A percentile compares a stretch with the other conserved stretches of the same genome.
These are phyloP conservation scores for Eurystomus glaucurus DNA, from an alignment of 2,797 vertebrate species.

Conservation along the genomic window DNA sequence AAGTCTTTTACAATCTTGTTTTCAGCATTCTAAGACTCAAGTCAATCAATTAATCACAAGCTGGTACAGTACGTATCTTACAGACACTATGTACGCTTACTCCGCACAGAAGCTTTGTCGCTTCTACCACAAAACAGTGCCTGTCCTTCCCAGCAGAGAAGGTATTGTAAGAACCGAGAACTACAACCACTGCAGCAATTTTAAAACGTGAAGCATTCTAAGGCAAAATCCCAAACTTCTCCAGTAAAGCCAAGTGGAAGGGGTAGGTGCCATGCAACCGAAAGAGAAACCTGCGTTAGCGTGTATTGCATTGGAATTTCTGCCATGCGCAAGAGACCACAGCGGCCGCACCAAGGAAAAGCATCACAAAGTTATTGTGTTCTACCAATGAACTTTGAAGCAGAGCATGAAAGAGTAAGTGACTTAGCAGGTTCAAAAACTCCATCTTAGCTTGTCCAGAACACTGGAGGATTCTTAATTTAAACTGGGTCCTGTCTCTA, in stretches of 20 bases:
- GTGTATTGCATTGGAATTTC: neutral
- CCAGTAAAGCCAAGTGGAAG: neutral
- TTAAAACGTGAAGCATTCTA: neutral
- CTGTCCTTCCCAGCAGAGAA: neutral
- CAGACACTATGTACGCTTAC: rapidly evolving
- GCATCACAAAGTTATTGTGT: slow-evolving; percentile 26
- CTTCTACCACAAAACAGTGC: neutral
- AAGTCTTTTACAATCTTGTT: neutral
- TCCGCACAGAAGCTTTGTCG: neutral
- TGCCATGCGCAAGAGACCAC: neutral
- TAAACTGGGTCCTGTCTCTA: neutral
- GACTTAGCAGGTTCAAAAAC: slow-evolving; percentile 28
- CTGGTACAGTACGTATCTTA: neutral
- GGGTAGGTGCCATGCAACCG: slow-evolving; percentile 16
- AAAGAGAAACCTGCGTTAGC: neutral
- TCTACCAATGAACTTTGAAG: slow-evolving; percentile 43
- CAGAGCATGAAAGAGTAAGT: neutral
- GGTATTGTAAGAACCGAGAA: neutral
- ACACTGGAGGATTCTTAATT: neutral
- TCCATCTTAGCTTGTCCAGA: slow-evolving; percentile 45
- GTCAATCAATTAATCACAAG: neutral
- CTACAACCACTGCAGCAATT: neutral
- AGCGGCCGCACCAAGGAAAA: neutral
- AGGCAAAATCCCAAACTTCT: neutral
- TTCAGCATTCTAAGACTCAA: neutral